Percentiles rank a stretch among this genome's conserved stretches.
phyloP scores from a whole-genome alignment of 2,888 invertebrate genomes.

The Tyria jacobaeae region DNA sequence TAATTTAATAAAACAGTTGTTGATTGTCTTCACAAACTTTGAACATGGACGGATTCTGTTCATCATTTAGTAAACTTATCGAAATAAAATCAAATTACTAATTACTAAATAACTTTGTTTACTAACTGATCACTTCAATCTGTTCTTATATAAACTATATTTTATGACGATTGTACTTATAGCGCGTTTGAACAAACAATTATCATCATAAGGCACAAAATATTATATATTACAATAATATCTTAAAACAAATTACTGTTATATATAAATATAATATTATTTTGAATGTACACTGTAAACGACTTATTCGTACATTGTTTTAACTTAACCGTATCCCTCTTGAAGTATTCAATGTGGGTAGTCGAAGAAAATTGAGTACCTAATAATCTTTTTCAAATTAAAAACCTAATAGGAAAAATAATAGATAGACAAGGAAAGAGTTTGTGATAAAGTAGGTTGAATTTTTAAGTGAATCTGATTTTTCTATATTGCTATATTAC shows the following conservation, averaged over 20 bases:
- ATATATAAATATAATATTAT: conserved; percentile 10
- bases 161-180: conserved; percentile 68
- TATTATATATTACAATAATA: conserved; percentile 25
- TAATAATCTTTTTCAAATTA: too few species aligned
- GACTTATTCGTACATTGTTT: neutral
- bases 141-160: conserved; percentile 38
- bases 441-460: too few species aligned
- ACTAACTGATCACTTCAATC: conserved; percentile 9
- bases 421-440: too few species aligned
- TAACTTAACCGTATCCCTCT: neutral
- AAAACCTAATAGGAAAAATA: too few species aligned
- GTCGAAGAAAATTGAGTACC: too few species aligned
- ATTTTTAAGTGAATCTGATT: neutral
- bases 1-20: conserved; percentile 4
- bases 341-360: neutral
- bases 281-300: conserved; percentile 14
- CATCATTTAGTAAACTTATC: conserved; percentile 32
- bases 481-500: too few species aligned
- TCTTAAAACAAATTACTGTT: conserved; percentile 16
- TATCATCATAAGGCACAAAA: conserved; percentile 38
- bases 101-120: conserved; percentile 44
- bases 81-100: conserved; percentile 26
- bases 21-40: conserved; percentile 5
- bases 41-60: conserved; percentile 45
- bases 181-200: conserved; percentile 46